These are phyloP conservation scores for Drosophila paulistorum DNA, from an alignment of 1,140 invertebrate genomes.

Conservation along the genomic window DNA sequence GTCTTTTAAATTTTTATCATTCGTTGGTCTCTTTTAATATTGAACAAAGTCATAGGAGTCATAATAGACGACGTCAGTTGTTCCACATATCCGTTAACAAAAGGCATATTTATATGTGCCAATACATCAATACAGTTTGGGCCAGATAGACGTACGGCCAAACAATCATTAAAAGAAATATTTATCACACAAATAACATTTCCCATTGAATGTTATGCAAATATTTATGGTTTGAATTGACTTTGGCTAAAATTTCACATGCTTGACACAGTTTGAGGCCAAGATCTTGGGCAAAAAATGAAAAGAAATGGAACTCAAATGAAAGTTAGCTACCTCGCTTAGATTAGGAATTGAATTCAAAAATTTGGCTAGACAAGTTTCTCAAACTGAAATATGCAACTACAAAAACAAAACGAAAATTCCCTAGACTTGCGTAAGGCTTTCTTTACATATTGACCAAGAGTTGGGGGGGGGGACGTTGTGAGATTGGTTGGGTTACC, in stretches of 20 bases:
- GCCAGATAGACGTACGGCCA: conserved; percentile 12
- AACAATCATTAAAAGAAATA: conserved; percentile 49
- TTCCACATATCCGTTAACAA: conserved; percentile 5
- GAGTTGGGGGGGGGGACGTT: neutral
- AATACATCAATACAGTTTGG: conserved; percentile 10
- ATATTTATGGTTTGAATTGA: conserved; percentile 57
- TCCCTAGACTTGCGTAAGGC: conserved; percentile 59
- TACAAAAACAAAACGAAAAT: conserved; percentile 13
- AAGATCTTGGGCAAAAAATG: conserved; percentile 21
- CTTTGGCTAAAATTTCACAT: conserved; percentile 44
- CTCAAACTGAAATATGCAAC: neutral
- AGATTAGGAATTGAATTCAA: conserved; percentile 27
- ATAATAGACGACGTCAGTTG: conserved; percentile 1
- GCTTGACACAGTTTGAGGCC: conserved; percentile 63
- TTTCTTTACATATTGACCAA: conserved; percentile 22
- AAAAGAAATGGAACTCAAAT: conserved; percentile 28
- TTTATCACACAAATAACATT: conserved; percentile 70
- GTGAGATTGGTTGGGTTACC: neutral
- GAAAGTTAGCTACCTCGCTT: conserved; percentile 49
- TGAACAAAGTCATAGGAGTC: neutral
- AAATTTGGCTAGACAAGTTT: conserved; percentile 17
- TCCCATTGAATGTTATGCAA: conserved; percentile 69
- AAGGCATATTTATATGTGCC: conserved; percentile 1
- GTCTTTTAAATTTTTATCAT: neutral
- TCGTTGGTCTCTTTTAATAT: neutral